Evolutionary conservation across 2,797 vertebrate species (phyloP).

Genomic region (Amphiprion clarkii): DNA sequence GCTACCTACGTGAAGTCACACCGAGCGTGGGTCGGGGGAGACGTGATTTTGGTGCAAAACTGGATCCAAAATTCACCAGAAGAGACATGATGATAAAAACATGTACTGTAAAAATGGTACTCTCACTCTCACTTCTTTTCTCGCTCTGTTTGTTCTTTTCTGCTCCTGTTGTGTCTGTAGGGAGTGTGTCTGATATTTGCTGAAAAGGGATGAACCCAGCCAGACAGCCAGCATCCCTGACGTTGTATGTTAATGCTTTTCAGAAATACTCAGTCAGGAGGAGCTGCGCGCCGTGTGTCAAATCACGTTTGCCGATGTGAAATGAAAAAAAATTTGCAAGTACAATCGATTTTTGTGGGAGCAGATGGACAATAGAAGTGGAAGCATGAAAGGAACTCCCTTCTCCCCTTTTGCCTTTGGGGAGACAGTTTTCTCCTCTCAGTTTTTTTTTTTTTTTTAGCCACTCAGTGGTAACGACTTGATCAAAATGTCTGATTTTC

Average conservation of each 20-base stretch:
- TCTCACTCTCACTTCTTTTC: neutral
- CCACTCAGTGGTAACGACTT: neutral
- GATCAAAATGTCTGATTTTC: slow-evolving; percentile 33
- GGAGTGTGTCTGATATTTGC: slow-evolving; percentile 50
- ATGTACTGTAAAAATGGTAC: neutral
- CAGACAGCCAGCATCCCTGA: slow-evolving; percentile 30
- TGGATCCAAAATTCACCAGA: neutral
- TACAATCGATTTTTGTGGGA: slow-evolving; percentile 61
- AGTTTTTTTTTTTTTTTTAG: slow-evolving; percentile 6
- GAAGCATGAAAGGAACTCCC: slow-evolving; percentile 51
- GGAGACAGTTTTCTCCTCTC: slow-evolving; percentile 25
- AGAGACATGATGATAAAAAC: no score
- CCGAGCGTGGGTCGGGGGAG: no score
- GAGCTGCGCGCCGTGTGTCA: slow-evolving; percentile 46
- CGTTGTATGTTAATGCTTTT: slow-evolving; percentile 42
- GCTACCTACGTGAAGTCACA: neutral
- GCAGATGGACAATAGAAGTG: slow-evolving; percentile 74
- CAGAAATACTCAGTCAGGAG: slow-evolving; percentile 41
- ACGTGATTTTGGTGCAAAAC: no score
- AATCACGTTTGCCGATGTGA: slow-evolving; percentile 48
- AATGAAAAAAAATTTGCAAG: slow-evolving; percentile 76
- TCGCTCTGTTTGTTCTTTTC: neutral
- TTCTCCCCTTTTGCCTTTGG: slow-evolving; percentile 22
- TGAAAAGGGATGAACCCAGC: slow-evolving; percentile 48
- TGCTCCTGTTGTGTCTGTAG: slow-evolving; percentile 20